Percentiles rank a stretch among this genome's conserved stretches.
phyloP scores from a whole-genome alignment of 2,113 vertebrate species.

The Hemichromis elongatus region DNA sequence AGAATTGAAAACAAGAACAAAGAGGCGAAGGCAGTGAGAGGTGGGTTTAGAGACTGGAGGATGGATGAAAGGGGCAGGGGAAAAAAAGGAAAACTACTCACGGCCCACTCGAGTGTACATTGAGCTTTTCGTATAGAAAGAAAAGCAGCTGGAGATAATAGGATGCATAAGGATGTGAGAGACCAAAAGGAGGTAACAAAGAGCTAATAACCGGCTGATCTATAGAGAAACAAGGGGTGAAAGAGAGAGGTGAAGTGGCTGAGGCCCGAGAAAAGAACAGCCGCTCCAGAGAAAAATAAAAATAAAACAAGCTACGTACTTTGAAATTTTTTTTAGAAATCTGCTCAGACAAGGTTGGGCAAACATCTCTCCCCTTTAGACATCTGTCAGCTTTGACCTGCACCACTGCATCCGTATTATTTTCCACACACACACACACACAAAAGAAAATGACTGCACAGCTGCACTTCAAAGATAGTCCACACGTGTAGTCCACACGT shows the following conservation, averaged over 20 bases:
- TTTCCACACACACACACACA: too few relatives aligned
- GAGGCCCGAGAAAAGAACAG: neutral
- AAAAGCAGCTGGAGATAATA: conserved; percentile 60
- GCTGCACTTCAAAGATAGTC: conserved; percentile 46
- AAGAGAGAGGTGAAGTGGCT: conserved; percentile 57
- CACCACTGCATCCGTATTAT: neutral
- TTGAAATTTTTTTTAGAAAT: neutral
- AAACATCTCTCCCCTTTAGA: neutral
- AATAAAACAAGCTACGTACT: neutral
- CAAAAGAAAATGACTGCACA: neutral
- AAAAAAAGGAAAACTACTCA: conserved; percentile 42
- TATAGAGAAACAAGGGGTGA: conserved; percentile 20
- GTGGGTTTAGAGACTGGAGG: conserved; percentile 33
- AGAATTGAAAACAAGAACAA: conserved; percentile 64
- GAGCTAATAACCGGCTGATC: conserved; percentile 51
- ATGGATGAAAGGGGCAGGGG: conserved; percentile 44
- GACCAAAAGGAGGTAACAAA: conserved; percentile 43
- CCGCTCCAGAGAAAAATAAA: neutral
- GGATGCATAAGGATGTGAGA: conserved; percentile 37
- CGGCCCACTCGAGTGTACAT: conserved; percentile 66
- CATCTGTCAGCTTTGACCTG: neutral
- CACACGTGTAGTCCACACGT: conserved; percentile 15
- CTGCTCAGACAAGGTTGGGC: neutral
- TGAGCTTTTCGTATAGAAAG: conserved; percentile 57
- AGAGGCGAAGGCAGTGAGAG: conserved; percentile 39